Percentiles rank a stretch among this genome's conserved stretches.
Evolutionary conservation across 2,797 vertebrate genomes (phyloP).

Genomic region (Pseudochaenichthys georgianus): DNA sequence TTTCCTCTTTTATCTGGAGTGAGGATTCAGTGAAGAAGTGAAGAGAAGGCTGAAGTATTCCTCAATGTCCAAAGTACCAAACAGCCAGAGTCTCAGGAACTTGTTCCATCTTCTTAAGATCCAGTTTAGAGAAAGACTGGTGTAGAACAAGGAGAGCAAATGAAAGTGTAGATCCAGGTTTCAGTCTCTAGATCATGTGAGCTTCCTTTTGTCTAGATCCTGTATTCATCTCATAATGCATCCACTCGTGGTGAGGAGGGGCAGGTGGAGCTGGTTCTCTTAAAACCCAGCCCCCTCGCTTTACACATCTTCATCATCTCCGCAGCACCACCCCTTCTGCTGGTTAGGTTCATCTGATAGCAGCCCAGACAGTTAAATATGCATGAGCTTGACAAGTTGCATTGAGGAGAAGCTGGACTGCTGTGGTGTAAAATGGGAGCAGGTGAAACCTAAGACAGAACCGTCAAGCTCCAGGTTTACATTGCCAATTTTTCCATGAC

Average conservation of each 20-base stretch:
- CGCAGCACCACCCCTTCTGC: constrained; percentile 66
- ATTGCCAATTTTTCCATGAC: constrained; percentile 33
- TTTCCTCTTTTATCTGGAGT: constrained; percentile 28
- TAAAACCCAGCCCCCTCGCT: constrained; percentile 65
- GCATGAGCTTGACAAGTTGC: constrained; percentile 76
- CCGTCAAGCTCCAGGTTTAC: constrained; percentile 49
- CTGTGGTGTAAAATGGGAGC: constrained; percentile 65
- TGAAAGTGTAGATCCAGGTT: constrained; percentile 48
- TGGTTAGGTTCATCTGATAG: constrained; percentile 81
- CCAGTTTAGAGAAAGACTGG: constrained; percentile 27
- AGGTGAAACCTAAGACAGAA: constrained; percentile 70
- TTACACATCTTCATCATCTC: constrained; percentile 62
- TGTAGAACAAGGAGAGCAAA: constrained; percentile 8
- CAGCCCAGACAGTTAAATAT: constrained; percentile 88
- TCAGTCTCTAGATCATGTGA: constrained; percentile 46
- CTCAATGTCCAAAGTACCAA: constrained; percentile 35
- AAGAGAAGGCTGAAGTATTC: constrained; percentile 39
- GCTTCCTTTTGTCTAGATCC: constrained; percentile 50
- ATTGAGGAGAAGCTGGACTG: constrained; percentile 46
- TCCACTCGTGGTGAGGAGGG: constrained; percentile 79
- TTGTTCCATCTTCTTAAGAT: constrained; percentile 54
- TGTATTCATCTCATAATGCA: constrained; percentile 70
- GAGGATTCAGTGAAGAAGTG: constrained; percentile 34
- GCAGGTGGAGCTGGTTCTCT: constrained; percentile 80
- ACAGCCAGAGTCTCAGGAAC: constrained; percentile 26